Base-by-base conservation (phyloP, 2,888 invertebrate species). In the Volucella inflata region DNA sequence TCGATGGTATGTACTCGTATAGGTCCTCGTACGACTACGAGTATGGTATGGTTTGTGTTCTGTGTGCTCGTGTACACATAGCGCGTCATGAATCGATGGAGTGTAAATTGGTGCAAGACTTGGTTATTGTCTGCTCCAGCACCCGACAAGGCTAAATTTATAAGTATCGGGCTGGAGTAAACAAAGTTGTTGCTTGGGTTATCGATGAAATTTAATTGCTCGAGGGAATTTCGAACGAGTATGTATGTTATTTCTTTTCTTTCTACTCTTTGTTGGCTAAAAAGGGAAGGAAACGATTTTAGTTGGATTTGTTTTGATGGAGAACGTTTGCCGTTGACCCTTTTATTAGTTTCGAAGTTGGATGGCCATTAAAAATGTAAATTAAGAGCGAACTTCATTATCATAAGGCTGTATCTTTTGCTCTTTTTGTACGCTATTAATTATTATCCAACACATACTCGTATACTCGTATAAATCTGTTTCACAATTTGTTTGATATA, bases 161-260 rank as follows among this genome's bases (percentile, higher is more conserved):
- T 76, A 51, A 53, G 11, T 30, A 30, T 30, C 30, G 21, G n/a
- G 46, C 44, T 8, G 1, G 14, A 38, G 51, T 12, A 46, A 55
- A 67, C 16, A 62, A 62, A 44, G 36, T 53, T 74, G 55, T 71
- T 80, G 71, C 72, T 57, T 48, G 71, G 81, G 67, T 72, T 81
- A 85, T 85, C 81, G 85, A 85, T 72, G 75, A 67, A 77, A 77
- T 85, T 81, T 85, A 85, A 85, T 85, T 85, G 85, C 76, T 85
- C 46, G 17, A 55, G 44, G 64, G 48, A 38, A 46, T 17, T 72
- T 62, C 51, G 21, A 9, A 62, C 42, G 46, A 57, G 70, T 46
- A 50, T 16, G 38, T 59, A 30, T 12, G 46, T 44, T 67, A 42
- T 9, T 42, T n/a, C 44, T 36, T 16, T 21, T 0, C 0, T 12